Evolutionary conservation across 2,888 invertebrate genomes (phyloP).

Genomic region (Brenthis daphne): DNA sequence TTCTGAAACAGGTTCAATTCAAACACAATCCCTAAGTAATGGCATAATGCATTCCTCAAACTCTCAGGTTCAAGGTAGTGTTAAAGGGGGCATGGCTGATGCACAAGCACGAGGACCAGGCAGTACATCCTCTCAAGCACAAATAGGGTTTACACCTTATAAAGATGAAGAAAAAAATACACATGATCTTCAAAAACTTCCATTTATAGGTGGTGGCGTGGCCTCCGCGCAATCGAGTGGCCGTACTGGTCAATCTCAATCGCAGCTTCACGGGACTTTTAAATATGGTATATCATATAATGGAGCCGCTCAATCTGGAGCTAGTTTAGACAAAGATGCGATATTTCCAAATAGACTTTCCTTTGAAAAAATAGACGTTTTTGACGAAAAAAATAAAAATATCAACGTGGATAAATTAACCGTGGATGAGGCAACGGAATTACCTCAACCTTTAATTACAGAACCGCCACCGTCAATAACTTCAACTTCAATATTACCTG

Average conservation of each 20-base stretch:
- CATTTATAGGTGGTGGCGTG: slow-evolving; percentile 89
- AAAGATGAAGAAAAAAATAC: slow-evolving; percentile 81
- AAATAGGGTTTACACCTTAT: slow-evolving; percentile 92
- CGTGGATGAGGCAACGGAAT: slow-evolving; percentile 37
- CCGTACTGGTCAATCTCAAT: slow-evolving; percentile 89
- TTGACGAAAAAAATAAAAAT: slow-evolving; percentile 68
- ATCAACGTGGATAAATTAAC: slow-evolving; percentile 56
- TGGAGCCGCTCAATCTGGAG: slow-evolving; percentile 92
- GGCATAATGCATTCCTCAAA: slow-evolving; percentile 89
- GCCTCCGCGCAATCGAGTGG: slow-evolving; percentile 90
- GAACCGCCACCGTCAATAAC: slow-evolving; percentile 38
- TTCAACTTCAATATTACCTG: slow-evolving; percentile 33
- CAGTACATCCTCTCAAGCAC: slow-evolving; percentile 93
- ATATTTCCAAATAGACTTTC: slow-evolving; percentile 68
- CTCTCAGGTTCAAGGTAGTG: slow-evolving; percentile 90
- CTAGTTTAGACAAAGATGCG: slow-evolving; percentile 84
- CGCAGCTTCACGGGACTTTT: slow-evolving; percentile 91
- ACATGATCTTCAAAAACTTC: slow-evolving; percentile 73
- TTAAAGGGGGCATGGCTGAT: slow-evolving; percentile 92
- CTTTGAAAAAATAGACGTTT: slow-evolving; percentile 73
- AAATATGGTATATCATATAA: slow-evolving; percentile 89
- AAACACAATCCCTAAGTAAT: slow-evolving; percentile 88
- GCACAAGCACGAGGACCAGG: slow-evolving; percentile 93
- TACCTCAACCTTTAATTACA: slow-evolving; percentile 33
- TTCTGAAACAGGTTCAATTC: slow-evolving; percentile 88